phyloP scores from a whole-genome alignment of 2,888 invertebrate genomes.

The Epinotia brunnichana region DNA sequence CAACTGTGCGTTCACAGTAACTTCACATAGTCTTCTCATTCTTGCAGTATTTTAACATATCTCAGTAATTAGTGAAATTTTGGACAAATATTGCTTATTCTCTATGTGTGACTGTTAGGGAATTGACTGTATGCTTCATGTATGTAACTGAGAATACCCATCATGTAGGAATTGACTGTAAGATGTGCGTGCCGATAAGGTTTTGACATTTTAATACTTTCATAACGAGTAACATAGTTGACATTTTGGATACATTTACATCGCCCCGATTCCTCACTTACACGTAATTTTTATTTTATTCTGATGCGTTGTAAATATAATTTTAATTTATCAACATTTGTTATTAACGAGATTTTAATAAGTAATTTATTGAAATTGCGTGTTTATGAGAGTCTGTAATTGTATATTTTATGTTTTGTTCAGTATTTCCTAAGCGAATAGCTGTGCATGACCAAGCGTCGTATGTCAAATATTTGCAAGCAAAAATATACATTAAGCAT shows the following conservation, averaged over 20 bases:
- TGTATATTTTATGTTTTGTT: constrained; percentile 83
- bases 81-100: constrained; percentile 42
- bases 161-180: constrained; percentile 51
- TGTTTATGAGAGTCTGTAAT: constrained; percentile 68
- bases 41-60: constrained; percentile 40
- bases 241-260: constrained; percentile 72
- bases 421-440: constrained; percentile 80
- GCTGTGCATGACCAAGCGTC: constrained; percentile 41
- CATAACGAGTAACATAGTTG: constrained; percentile 44
- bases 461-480: constrained; percentile 17
- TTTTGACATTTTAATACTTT: constrained; percentile 50
- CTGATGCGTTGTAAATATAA: constrained; percentile 71
- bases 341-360: constrained; percentile 64
- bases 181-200: constrained; percentile 46
- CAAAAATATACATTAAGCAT: constrained; percentile 2
- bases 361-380: constrained; percentile 63
- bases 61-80: constrained; percentile 32
- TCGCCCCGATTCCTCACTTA: constrained; percentile 49
- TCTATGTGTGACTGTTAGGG: constrained; percentile 42
- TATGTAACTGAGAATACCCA: constrained; percentile 31
- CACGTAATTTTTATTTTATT: constrained; percentile 52
- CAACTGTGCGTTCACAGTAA: constrained; percentile 3
- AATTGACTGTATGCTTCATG: constrained; percentile 35
- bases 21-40: constrained; percentile 17
- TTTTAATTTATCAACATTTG: constrained; percentile 70